Evolutionary conservation across 92 coral and sea anemone genomes (phyloP).

Genomic region (Galaxea fascicularis): DNA sequence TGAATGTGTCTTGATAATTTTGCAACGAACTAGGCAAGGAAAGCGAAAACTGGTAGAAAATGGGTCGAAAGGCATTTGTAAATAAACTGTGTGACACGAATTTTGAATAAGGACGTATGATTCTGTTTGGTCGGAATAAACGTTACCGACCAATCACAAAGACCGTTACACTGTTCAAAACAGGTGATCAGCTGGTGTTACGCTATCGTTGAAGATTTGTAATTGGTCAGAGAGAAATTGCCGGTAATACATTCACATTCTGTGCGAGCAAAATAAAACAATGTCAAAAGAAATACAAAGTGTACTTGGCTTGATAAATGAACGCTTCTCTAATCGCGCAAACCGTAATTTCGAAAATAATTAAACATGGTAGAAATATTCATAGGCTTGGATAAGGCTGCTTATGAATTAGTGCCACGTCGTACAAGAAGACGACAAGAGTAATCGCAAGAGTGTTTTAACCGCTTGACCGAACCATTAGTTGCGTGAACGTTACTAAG

Average conservation of each 20-base stretch:
- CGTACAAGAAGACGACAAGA: neutral
- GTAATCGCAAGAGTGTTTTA: neutral
- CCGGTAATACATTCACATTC: conserved; percentile 35
- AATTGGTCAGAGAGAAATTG: conserved; percentile 54
- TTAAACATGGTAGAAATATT: neutral
- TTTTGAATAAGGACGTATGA: conserved; percentile 7
- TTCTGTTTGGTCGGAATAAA: conserved; percentile 22
- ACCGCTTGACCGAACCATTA: neutral
- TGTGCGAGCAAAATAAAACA: conserved; percentile 31
- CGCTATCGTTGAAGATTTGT: conserved; percentile 35
- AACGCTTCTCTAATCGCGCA: neutral
- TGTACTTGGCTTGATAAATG: neutral
- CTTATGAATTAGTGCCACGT: neutral
- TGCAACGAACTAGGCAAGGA: neutral
- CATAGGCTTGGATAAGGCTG: neutral
- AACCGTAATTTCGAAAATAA: neutral
- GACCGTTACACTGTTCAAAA: conserved; percentile 35
- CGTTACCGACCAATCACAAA: conserved; percentile 58
- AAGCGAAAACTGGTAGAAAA: neutral
- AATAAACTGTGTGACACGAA: conserved; percentile 35
- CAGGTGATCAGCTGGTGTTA: conserved; percentile 71
- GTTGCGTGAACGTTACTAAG: conserved; percentile 18
- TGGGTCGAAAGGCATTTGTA: neutral
- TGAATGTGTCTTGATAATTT: neutral
- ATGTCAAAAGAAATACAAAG: neutral